Conservation (phyloP, 2,888 invertebrate genomes). For the Protophormia terraenovae region DNA sequence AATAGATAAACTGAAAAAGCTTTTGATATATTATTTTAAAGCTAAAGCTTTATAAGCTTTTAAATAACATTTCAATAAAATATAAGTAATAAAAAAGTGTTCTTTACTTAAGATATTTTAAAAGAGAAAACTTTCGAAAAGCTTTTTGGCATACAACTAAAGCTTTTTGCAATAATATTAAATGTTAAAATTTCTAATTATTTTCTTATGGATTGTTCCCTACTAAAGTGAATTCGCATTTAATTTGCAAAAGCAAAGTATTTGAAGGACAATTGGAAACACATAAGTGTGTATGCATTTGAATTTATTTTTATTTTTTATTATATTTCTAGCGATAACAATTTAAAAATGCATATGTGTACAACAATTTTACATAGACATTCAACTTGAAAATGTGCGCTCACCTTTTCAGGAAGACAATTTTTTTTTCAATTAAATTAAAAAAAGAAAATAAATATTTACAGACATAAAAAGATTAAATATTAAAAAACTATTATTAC, state of each 20-base stretch:
- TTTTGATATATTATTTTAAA: no score
- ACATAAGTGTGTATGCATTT: background rate
- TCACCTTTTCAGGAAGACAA: conserved; percentile 58
- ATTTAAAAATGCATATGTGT: background rate
- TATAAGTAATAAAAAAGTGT: no score
- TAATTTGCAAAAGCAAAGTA: background rate
- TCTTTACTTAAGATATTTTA: no score
- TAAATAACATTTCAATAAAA: no score
- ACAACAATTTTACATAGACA: conserved; percentile 31
- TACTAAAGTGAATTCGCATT: no score
- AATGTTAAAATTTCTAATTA: no score
- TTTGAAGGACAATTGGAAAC: conserved; percentile 50
- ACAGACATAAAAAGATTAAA: background rate
- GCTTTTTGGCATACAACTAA: no score
- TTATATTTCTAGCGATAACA: conserved; percentile 32
- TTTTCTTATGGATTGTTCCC: no score
- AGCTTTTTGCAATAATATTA: no score
- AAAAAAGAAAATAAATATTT: background rate
- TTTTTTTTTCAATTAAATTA: background rate
- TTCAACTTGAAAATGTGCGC: conserved; percentile 64
- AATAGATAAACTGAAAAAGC: no score
- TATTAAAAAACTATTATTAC: background rate
- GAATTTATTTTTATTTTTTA: background rate
- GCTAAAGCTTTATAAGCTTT: no score
- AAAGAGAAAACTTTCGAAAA: no score